A percentile compares a stretch with the other conserved stretches of the same genome.
Evolutionary conservation across 2,797 vertebrate species (phyloP).

Genomic region (Antennarius maculatus): DNA sequence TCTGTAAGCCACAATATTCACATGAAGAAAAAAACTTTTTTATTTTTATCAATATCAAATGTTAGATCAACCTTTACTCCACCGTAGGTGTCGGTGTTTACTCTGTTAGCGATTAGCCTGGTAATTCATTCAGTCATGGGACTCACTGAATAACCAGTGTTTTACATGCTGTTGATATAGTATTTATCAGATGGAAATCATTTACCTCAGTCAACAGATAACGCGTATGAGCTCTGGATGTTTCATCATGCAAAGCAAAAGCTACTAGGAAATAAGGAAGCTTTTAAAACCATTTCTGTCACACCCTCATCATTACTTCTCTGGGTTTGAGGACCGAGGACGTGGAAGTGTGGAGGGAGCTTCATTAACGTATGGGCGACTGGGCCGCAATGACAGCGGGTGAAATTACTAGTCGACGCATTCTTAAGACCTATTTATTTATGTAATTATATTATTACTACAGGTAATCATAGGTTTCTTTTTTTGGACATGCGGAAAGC

Average conservation of each 20-base stretch:
- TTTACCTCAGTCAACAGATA: constrained; percentile 27
- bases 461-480: no score
- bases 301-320: constrained; percentile 17
- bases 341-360: no score
- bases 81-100: background rate
- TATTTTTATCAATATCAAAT: constrained; percentile 5
- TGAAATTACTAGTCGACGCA: background rate
- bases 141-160: constrained; percentile 15
- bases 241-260: constrained; percentile 20
- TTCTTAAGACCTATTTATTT: background rate
- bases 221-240: constrained; percentile 5
- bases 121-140: background rate
- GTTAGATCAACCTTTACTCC: constrained; percentile 2
- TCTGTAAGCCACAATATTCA: background rate
- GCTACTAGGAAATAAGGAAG: constrained; percentile 18
- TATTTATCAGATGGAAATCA: constrained; percentile 3
- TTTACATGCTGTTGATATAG: constrained; percentile 28
- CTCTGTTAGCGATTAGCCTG: background rate
- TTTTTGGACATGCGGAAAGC: no score
- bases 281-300: constrained; percentile 9
- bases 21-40: background rate
- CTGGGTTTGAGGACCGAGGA: background rate
- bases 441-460: no score
- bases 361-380: background rate
- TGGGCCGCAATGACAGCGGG: background rate